Base-by-base conservation (phyloP, 2,888 invertebrate species). In the Aporophyla lueneburgensis region DNA sequence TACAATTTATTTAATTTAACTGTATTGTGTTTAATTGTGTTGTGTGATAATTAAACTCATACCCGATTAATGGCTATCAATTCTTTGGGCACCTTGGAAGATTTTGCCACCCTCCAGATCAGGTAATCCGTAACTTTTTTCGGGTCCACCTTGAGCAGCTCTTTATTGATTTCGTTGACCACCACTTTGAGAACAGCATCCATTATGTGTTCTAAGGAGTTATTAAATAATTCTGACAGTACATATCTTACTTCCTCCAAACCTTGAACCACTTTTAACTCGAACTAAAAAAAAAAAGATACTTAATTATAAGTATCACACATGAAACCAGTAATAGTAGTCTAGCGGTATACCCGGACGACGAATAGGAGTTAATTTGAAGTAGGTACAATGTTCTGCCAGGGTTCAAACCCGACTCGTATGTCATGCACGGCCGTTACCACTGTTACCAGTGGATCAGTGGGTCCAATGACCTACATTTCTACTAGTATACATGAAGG, bases 181-280 rank as follows among this genome's bases (percentile, higher is more conserved):
- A 76, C 12, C 27, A 76, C 10, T 61, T 67, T 61, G 16, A 76
- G 61, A 56, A 69, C 62, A 62, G 69, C 54, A 40, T 56, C 61
- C 68, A 53, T 49, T 16, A 67, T 61, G n/a, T 53, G 33, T 46
- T 76, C 24, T 61, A 75, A 9, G 21, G 75, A 16, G 53, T 66
- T 65, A 61, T 61, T 61, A 5, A 76, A 40, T 53, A 68, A 3
- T 24, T 76, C 46, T 21, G 59, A 16, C 46, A 76, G 5, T 33
- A 58, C 19, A 10, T 66, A 66, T 21, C 27, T 51, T 49, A 74
- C 58, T 67, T 76, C 61, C 67, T 76, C 74, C n/a, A 68, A 76
- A n/a, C 46, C 33, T 21, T 59, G n/a, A 5, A 10, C 16, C 33
- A 76, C 24, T 9, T 33, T 61, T 46, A 61, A 21, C 12, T 40